Evolutionary conservation across 1,140 invertebrate species (phyloP).

Genomic region (Stegodyphus mimosarum): DNA sequence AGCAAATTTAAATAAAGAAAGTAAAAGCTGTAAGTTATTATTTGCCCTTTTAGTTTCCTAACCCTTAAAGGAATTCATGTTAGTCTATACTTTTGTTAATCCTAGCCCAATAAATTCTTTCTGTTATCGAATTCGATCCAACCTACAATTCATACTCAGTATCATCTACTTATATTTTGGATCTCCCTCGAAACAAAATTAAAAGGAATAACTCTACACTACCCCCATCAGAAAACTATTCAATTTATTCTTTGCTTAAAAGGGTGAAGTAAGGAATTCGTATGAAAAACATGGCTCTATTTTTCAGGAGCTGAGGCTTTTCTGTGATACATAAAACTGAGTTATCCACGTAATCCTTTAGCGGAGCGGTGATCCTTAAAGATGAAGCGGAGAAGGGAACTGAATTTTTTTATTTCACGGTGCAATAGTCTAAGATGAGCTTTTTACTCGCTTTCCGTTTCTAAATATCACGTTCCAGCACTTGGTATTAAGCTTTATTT

Average conservation of each 20-base stretch:
- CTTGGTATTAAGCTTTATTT: conserved; percentile 30
- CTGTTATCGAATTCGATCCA: too few species aligned
- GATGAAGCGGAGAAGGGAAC: conserved; percentile 34
- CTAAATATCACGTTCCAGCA: conserved; percentile 32
- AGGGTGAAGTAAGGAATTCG: conserved; percentile 30
- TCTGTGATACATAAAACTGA: conserved; percentile 31
- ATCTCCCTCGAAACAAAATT: too few species aligned
- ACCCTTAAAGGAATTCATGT: too few species aligned
- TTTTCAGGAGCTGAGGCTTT: conserved; percentile 34
- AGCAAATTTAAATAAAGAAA: too few species aligned
- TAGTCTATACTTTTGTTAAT: too few species aligned
- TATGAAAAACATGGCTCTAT: conserved; percentile 14
- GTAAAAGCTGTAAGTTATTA: too few species aligned
- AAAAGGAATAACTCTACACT: too few species aligned
- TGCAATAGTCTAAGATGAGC: conserved; percentile 22
- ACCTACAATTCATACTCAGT: too few species aligned
- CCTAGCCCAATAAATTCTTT: too few species aligned
- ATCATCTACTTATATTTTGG: too few species aligned
- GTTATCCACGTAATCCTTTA: conserved; percentile 45
- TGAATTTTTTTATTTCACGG: conserved; percentile 58
- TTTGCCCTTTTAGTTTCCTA: too few species aligned
- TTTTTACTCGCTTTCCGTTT: conserved; percentile 9
- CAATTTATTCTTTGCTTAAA: conserved; percentile 41
- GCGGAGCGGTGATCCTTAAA: conserved; percentile 48
- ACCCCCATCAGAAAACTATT: not conserved